phyloP scores from a whole-genome alignment of 1,140 invertebrate species.

The Ips nitidus region DNA sequence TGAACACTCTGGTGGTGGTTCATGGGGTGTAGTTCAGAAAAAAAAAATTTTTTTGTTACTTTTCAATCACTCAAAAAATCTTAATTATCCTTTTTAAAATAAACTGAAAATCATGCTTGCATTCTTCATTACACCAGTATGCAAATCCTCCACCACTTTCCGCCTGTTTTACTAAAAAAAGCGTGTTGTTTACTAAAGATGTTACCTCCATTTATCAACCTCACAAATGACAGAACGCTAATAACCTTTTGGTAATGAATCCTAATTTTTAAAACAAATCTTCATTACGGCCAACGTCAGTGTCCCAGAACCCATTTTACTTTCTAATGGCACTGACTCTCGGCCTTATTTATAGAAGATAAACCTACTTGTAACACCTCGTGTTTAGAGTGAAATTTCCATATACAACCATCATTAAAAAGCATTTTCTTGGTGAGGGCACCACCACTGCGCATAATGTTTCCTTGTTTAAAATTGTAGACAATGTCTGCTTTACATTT shows the following conservation, averaged over 20 bases:
- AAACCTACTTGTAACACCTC: constrained; percentile 35
- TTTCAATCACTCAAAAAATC: too few species aligned
- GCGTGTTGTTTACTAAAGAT: neutral
- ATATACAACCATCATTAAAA: constrained; percentile 33
- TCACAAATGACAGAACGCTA: neutral
- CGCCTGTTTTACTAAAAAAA: neutral
- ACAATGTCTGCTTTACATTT: constrained; percentile 31
- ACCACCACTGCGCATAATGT: constrained; percentile 23
- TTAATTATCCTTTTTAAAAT: too few species aligned
- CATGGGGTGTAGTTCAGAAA: too few species aligned
- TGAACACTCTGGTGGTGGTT: too few species aligned
- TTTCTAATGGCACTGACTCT: constrained; percentile 19
- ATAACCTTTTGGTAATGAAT: neutral
- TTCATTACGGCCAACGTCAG: neutral
- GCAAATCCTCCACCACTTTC: neutral
- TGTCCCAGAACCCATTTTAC: constrained; percentile 16
- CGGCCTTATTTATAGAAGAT: constrained; percentile 19
- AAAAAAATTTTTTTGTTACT: too few species aligned
- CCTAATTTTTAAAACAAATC: constrained; percentile 1
- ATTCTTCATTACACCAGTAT: neutral
- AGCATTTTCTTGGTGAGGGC: constrained; percentile 19
- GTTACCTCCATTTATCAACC: neutral
- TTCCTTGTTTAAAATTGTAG: constrained; percentile 25
- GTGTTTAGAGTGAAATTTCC: constrained; percentile 24
- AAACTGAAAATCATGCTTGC: too few species aligned